Percentiles rank a stretch among this genome's conserved stretches.
Evolutionary conservation across 2,113 vertebrate genomes (phyloP).

Genomic region (Cairina moschata): DNA sequence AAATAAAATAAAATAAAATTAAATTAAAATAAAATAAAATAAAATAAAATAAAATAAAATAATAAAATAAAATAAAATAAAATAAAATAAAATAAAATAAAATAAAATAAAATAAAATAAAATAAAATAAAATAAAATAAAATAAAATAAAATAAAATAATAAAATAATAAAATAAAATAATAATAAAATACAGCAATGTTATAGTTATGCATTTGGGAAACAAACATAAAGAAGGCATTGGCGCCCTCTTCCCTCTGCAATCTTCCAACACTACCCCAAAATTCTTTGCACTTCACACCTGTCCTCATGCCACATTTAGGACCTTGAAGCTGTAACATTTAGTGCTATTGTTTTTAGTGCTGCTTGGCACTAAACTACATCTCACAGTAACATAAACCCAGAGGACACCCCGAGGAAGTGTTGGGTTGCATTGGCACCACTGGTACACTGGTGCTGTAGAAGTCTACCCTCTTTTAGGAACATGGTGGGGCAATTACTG

Average conservation of each 20-base stretch:
- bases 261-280: not conserved
- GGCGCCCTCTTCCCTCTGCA: not conserved
- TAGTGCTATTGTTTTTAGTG: not conserved
- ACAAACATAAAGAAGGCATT: not conserved
- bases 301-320: not conserved
- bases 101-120: no score
- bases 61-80: no score
- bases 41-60: no score
- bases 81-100: not conserved
- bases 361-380: not conserved
- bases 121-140: not conserved
- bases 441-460: not conserved
- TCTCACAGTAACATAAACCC: no score
- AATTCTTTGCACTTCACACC: not conserved
- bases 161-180: no score
- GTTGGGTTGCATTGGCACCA: fast-evolving
- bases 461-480: not conserved
- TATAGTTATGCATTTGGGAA: not conserved
- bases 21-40: not conserved
- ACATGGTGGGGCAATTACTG: not conserved
- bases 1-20: no score
- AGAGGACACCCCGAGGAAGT: not conserved
- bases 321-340: not conserved
- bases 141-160: no score
- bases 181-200: not conserved